phyloP scores from a whole-genome alignment of 2,113 vertebrate genomes.

The Oplegnathus fasciatus region DNA sequence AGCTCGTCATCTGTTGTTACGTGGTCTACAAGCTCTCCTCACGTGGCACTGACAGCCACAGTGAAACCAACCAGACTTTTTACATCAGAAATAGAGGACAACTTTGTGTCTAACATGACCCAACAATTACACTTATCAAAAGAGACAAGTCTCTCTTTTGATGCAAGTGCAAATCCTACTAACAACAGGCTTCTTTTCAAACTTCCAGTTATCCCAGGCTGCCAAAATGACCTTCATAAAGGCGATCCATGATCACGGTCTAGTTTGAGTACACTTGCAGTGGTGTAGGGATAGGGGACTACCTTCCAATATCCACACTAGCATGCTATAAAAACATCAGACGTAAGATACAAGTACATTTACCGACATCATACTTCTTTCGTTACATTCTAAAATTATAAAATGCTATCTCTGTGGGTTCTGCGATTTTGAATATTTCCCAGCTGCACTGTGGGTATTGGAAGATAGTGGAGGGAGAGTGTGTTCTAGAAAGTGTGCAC shows the following conservation, averaged over 20 bases:
- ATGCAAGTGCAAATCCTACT: slow-evolving; percentile 38
- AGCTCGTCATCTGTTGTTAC: background rate
- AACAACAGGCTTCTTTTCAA: slow-evolving; percentile 51
- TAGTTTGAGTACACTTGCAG: slow-evolving; percentile 68
- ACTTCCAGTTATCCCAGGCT: slow-evolving; percentile 72
- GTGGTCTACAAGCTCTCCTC: slow-evolving; percentile 33
- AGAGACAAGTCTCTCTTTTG: slow-evolving; percentile 42
- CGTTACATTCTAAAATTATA: background rate
- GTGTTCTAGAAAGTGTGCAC: slow-evolving; percentile 85
- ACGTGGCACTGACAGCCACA: slow-evolving; percentile 29
- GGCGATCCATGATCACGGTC: slow-evolving; percentile 62
- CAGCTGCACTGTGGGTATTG: slow-evolving; percentile 75
- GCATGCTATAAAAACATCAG: slow-evolving; percentile 14
- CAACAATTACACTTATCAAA: slow-evolving; percentile 31
- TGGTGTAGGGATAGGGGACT: slow-evolving; percentile 65
- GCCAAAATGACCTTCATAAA: slow-evolving; percentile 82
- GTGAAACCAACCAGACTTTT: slow-evolving; percentile 61
- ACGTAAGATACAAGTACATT: background rate
- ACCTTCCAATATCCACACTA: slow-evolving; percentile 78
- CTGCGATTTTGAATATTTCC: slow-evolving; percentile 3
- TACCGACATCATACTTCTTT: slow-evolving; percentile 5
- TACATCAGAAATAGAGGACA: slow-evolving; percentile 83
- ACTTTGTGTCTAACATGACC: slow-evolving; percentile 41
- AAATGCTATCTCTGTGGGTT: slow-evolving; percentile 22
- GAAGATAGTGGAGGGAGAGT: slow-evolving; percentile 75